Base-by-base conservation (phyloP, 2,888 invertebrate species). In the Entomobrya multifasciata region DNA sequence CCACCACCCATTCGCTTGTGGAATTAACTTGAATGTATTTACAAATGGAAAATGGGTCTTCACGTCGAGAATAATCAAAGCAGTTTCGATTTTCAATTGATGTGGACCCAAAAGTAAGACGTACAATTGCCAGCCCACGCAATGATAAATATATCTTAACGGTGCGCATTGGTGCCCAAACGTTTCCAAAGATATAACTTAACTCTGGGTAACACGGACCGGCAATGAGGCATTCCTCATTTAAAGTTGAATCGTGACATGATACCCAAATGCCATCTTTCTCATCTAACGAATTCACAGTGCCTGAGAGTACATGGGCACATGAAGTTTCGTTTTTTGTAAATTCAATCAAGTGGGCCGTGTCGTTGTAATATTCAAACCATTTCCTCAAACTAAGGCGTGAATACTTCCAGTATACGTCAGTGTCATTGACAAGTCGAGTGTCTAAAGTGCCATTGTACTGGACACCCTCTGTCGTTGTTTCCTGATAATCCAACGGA, bases 291-390 rank as follows among this genome's bases (percentile, higher is more conserved):
- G 15, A 25, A 8, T 15, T 20, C 17, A 8, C 17, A 27, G 27
- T 30, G 13, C n/a, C 30, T 13, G n/a, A 0, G 6, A 62, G 15
- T 10, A 27, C 17, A 15, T 47, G 30, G 0, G 80, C 47, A 17
- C 80, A 80, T 6, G 11, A 20, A 15, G 13, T 17, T 0, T 11
- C 6, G 30, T 67, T 20, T 1, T 36, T n/a, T 3, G 27, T 25
- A 10, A 11, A 15, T 0, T 8, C n/a, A 8, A 41, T n/a, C 2
- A 81, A 25, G 0, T 41, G 6, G 3, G 8, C 5, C 3, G 47
- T 82, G 30, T 49, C 17, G 27, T 74, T 30, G 60, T 82, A 82
- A 47, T 82, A 82, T 20, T 82, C 74, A 27, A 79, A 65, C 65
- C 65, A 79, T 49, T 30, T 41, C 2, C 22, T 17, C 10, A 52